These are phyloP conservation scores for Pandemis cinnamomeana DNA, from an alignment of 2,888 invertebrate species.

Conservation along the genomic window DNA sequence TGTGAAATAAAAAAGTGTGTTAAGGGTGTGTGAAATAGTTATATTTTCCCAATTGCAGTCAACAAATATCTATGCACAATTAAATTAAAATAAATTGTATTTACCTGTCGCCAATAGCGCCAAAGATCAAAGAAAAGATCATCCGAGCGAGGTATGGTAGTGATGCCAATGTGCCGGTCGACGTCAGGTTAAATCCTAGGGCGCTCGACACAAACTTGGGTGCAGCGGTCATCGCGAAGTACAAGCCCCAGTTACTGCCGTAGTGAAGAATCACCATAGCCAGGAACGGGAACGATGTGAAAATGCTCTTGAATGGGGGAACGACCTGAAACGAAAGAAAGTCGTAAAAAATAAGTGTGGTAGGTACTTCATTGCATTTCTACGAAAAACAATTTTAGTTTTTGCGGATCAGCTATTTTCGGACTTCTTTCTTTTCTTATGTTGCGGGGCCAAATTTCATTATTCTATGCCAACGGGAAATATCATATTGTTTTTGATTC, in stretches of 20 bases:
- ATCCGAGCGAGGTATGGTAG: slow-evolving; percentile 89
- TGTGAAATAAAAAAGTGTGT: no score
- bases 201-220: slow-evolving; percentile 90
- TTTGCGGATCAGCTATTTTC: no score
- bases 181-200: slow-evolving; percentile 88
- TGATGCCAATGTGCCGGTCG: slow-evolving; percentile 88
- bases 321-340: slow-evolving; percentile 74
- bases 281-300: slow-evolving; percentile 88
- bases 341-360: background rate
- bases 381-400: no score
- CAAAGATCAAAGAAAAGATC: slow-evolving; percentile 88
- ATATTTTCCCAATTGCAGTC: background rate
- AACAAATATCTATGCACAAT: background rate
- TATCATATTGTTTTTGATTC: no score
- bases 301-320: slow-evolving; percentile 86
- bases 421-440: no score
- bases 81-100: background rate
- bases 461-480: no score
- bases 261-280: slow-evolving; percentile 88
- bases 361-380: no score
- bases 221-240: slow-evolving; percentile 90
- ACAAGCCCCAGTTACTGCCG: slow-evolving; percentile 90
- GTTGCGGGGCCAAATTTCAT: no score
- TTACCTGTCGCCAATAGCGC: slow-evolving; percentile 87
- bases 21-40: no score